Evolutionary conservation across 1,140 invertebrate genomes (phyloP), one percentile per base, ranked within the genome.

Genomic region (Aphelinus certus): DNA sequence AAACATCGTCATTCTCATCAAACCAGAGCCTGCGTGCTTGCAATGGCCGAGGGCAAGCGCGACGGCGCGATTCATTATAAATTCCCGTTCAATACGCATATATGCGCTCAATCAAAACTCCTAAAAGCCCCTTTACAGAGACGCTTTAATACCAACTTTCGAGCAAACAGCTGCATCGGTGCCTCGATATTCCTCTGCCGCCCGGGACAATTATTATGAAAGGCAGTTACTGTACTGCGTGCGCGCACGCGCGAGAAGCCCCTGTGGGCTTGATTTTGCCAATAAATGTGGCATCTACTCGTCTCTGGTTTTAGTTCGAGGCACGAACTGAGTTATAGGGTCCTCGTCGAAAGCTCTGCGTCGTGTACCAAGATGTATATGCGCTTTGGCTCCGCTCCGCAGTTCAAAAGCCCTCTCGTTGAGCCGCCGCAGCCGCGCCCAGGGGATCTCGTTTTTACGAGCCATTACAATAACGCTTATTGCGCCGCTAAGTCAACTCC

Each of bases 381-480:
- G 26, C 26, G 26, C 26, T 26, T 26, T 26, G 0, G 26, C 26
- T 26, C 26, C 26, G 26, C 26, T 26, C 26, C 26, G 26, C 26
- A 26, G 26, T 26, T 26, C 26, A 26, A 26, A 26, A 26, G 26
- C 26, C 26, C 26, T 26, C 26, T 26, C 26, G 26, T 26, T 26
- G 26, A 26, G 26, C 26, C 26, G 26, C 26, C 26, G 26, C 26
- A 26, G 26, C 26, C 26, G 26, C 7, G 10, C 65, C 47, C 51
- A n/a, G 65, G 65, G 65, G 7, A 57, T 56, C 26, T 9, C 51
- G 51, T 56, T 70, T 70, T 70, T 70, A 62, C 58, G 57, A 61
- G 68, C 47, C 48, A 70, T 61, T 70, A 66, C 64, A 66, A 66
- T 66, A 55, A 55, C 48, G 64, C 64, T 66, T 55, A 61, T 70